These are phyloP conservation scores for Drosophila vallismaia DNA, from an alignment of 2,888 invertebrate species.

Conservation along the genomic window DNA sequence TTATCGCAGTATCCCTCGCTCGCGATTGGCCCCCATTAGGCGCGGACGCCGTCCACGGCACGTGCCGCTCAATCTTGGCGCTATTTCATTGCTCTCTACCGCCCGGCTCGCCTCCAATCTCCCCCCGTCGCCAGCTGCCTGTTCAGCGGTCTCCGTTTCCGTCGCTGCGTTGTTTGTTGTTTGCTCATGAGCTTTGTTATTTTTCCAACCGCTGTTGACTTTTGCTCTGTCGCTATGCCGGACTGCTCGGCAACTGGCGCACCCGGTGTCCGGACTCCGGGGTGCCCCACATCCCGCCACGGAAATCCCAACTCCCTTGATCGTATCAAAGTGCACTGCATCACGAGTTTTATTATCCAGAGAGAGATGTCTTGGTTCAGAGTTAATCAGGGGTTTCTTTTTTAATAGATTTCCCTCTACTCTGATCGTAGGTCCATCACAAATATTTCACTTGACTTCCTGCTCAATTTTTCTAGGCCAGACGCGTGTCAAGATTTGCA, in stretches of 20 bases:
- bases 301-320: not conserved
- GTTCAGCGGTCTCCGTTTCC: slow-evolving; percentile 26
- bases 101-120: not conserved
- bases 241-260: slow-evolving; percentile 9
- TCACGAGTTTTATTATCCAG: not conserved
- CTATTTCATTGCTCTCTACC: slow-evolving; percentile 51
- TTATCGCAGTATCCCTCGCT: slow-evolving; percentile 14
- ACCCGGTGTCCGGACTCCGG: slow-evolving; percentile 1
- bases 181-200: slow-evolving; percentile 47
- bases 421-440: not conserved
- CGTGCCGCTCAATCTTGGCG: slow-evolving; percentile 70
- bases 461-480: slow-evolving; percentile 11
- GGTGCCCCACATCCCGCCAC: not conserved
- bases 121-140: not conserved
- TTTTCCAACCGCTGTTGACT: slow-evolving; percentile 55
- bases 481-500: slow-evolving; percentile 38
- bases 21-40: slow-evolving; percentile 63
- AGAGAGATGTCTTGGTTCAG: not conserved
- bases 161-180: slow-evolving; percentile 47
- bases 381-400: not conserved
- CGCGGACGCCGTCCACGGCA: slow-evolving; percentile 63
- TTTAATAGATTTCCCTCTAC: no score
- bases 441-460: slow-evolving; percentile 1
- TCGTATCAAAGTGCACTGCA: not conserved
- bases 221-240: slow-evolving; percentile 52